Base-by-base conservation (phyloP, 2,797 vertebrate genomes). In the Cyprinodon diabolis region DNA sequence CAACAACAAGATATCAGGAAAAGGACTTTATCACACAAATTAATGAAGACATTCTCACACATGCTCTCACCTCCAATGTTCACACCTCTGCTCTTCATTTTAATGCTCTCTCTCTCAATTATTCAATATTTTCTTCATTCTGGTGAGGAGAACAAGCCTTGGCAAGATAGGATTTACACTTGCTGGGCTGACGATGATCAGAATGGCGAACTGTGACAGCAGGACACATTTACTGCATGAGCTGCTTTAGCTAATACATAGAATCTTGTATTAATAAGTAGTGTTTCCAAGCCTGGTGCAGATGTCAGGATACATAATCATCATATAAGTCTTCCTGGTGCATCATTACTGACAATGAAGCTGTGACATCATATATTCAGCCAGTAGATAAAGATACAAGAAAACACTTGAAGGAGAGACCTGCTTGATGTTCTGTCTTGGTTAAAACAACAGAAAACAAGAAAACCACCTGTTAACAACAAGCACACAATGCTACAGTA, bases 221-320 rank as follows among this genome's bases (percentile, higher is more conserved):
- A 6, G 52, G 65, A 78, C 63, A 80, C 55, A 78, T 80, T 57
- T 54, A 72, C 60, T 68, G 63, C 66, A 71, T 2, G 35, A 71
- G 72, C 54, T 4, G 70, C 68, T 47, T 52, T 45, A 71, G 77
- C 79, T 68, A 71, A 69, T 76, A 73, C 81, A 72, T 67, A 52
- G 66, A 25, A 65, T 69, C 74, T 72, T 63, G 68, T 71, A 71
- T 87, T 84, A 75, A 87, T 72, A 80, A 73, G 66, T 60, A 83
- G 54, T 55, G 58, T 85, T 80, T 75, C 77, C 1, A 47, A 76
- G 72, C 65, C 70, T 54, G 15, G 79, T 23, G 62, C 68, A 74
- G 75, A 66, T 80, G 82, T 84, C 85, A 83, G 82, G 76, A 78
- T 69, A 76, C 78, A 84, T 90, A 89, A 86, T 71, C 75, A 81